Percentiles rank a stretch among this genome's conserved stretches.
Evolutionary conservation across 2,888 invertebrate species (phyloP).

Genomic region (Caenorhabditis wallacei): DNA sequence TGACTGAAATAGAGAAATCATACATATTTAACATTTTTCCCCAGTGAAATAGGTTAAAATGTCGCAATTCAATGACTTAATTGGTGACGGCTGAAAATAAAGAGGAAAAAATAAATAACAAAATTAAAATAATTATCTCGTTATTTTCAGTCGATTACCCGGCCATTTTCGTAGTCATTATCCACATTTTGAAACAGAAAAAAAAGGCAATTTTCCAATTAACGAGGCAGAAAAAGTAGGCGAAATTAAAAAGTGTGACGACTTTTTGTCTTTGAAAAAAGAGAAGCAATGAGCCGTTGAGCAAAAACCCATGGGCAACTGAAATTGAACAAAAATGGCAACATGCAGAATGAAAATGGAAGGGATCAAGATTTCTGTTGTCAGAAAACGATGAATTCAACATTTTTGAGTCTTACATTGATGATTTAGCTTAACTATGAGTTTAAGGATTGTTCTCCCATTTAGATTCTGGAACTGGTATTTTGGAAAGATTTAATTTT

Average conservation of each 20-base stretch:
- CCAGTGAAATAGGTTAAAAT: conserved; percentile 2
- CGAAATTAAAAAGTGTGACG: conserved; percentile 41
- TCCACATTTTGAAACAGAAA: conserved; percentile 12
- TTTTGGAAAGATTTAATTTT: too few relatives aligned
- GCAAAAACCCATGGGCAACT: neutral
- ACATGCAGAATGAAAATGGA: conserved; percentile 6
- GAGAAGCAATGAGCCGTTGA: conserved; percentile 13
- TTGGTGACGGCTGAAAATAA: conserved; percentile 1
- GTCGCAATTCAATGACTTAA: neutral
- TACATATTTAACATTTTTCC: neutral
- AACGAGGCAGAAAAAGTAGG: conserved; percentile 13
- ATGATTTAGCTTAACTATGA: too few relatives aligned
- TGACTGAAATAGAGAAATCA: neutral
- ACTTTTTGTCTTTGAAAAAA: conserved; percentile 1
- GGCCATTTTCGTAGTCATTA: conserved; percentile 1
- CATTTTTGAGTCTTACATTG: too few relatives aligned
- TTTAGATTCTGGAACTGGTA: too few relatives aligned
- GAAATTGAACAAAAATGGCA: too few relatives aligned
- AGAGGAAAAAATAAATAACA: conserved; percentile 3
- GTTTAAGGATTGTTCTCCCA: too few relatives aligned
- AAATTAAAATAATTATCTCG: conserved; percentile 22
- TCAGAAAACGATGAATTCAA: too few relatives aligned
- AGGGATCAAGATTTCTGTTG: too few relatives aligned
- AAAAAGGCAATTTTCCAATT: conserved; percentile 20
- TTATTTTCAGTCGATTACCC: conserved; percentile 8